Evolutionary conservation across 2,113 vertebrate genomes (phyloP), one percentile per base, ranked within the genome.

Genomic region (Thomomys bottae): DNA sequence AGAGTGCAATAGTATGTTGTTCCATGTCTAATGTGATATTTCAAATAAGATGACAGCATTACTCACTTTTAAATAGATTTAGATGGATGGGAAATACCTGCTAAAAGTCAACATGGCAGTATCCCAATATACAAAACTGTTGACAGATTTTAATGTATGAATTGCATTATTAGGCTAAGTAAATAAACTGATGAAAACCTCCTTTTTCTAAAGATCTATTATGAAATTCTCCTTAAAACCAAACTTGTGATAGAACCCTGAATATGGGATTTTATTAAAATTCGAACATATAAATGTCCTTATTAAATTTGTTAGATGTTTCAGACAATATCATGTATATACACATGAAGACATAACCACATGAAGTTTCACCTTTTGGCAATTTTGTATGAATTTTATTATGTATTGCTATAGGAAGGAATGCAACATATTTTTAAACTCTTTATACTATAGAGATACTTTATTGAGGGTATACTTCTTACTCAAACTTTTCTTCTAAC

Each of bases 401-500:
- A 17, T n/a, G 8, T 7, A 71, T 78, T 4, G 63, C 84, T 42
- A 2, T 77, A 76, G 9, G 34, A 90, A 89, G 1, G 26, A 91
- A 73, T 71, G 1, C 5, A 71, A 57, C 2, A 32, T 0, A 5
- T 87, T 61, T n/a, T 54, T 78, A 14, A 42, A n/a, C 45, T 26
- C 36, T 42, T 71, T 70, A 24, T 77, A 66, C 76, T 66, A 71
- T 59, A 92, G 64, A 95, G 9, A 70, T 80, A 73, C 40, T 92
- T 92, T 45, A 45, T 76, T 82, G 28, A 88, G 26, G 81, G 28
- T 63, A 34, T 76, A 63, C 89, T 93, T 94, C 89, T 34, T 91
- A 67, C 17, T 5, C 1, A 36, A 90, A 83, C 28, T 94, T 91
- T 93, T 84, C 71, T 88, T 90, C 54, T 83, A 88, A 76, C 63